These are phyloP conservation scores for Streptopelia turtur DNA, from an alignment of 2,797 vertebrate species.

Conservation along the genomic window DNA sequence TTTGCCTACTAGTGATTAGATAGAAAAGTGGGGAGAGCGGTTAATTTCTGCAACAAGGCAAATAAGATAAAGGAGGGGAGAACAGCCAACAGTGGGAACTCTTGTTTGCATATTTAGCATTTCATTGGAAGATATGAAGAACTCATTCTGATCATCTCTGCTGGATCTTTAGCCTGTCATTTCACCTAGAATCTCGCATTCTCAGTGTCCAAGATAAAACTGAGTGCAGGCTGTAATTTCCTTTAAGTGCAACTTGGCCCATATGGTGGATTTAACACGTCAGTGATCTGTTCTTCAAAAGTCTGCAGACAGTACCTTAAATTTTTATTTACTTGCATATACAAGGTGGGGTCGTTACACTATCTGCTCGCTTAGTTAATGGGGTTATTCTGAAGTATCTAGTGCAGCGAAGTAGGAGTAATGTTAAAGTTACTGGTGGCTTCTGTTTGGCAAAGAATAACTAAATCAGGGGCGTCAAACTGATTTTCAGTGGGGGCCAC, in stretches of 20 bases:
- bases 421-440: neutral
- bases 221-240: neutral
- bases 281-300: accelerated
- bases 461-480: too few species aligned
- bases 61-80: neutral
- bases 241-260: neutral
- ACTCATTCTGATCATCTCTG: neutral
- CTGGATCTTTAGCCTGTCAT: neutral
- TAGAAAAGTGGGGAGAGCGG: neutral
- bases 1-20: neutral
- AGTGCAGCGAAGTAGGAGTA: neutral
- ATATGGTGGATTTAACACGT: neutral
- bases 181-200: neutral
- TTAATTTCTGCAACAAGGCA: neutral
- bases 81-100: neutral
- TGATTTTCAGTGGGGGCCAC: too few species aligned
- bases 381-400: neutral
- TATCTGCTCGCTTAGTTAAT: neutral
- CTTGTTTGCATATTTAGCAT: neutral
- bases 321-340: neutral
- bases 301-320: neutral
- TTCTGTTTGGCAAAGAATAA: neutral
- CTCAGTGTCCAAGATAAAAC: neutral
- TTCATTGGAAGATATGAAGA: neutral
- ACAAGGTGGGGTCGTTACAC: neutral